A percentile compares a stretch with the other conserved stretches of the same genome.
phyloP scores from a whole-genome alignment of 1,140 invertebrate genomes.

The Stegodyphus mimosarum region DNA sequence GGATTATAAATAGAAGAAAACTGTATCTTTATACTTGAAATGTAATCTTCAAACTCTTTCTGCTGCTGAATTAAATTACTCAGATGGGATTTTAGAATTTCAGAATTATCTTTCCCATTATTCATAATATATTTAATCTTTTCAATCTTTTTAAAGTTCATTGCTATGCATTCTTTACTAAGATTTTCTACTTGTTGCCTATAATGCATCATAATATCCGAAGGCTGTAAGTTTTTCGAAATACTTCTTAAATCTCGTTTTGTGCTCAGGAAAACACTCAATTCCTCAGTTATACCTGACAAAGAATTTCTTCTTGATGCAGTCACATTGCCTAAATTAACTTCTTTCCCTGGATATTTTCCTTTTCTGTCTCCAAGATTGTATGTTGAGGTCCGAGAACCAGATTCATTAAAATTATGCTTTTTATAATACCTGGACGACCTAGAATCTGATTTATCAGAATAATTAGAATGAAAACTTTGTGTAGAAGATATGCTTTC shows the following conservation, averaged over 20 bases:
- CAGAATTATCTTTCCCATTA: not conserved
- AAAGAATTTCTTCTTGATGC: no score
- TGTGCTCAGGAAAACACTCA: not conserved
- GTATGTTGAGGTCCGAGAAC: no score
- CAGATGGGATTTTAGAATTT: not conserved
- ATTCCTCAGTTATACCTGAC: not conserved
- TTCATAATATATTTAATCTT: not conserved
- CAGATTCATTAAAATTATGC: no score
- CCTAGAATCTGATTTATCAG: no score
- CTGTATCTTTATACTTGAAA: constrained; percentile 4
- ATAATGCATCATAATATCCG: constrained; percentile 13
- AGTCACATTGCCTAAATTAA: no score
- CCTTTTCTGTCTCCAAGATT: no score
- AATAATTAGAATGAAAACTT: no score
- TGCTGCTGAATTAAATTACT: constrained; percentile 23
- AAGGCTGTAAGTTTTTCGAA: not conserved
- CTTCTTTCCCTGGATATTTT: no score
- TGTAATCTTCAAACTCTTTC: constrained; percentile 27
- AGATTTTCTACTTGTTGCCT: constrained; percentile 39
- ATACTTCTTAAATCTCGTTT: not conserved
- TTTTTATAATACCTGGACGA: no score
- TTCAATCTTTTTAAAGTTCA: constrained; percentile 13
- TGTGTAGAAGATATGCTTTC: no score
- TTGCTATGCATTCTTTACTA: constrained; percentile 1
- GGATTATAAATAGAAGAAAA: constrained; percentile 5